Base-by-base conservation (phyloP, 2,113 vertebrate genomes). In the Alligator mississippiensis region DNA sequence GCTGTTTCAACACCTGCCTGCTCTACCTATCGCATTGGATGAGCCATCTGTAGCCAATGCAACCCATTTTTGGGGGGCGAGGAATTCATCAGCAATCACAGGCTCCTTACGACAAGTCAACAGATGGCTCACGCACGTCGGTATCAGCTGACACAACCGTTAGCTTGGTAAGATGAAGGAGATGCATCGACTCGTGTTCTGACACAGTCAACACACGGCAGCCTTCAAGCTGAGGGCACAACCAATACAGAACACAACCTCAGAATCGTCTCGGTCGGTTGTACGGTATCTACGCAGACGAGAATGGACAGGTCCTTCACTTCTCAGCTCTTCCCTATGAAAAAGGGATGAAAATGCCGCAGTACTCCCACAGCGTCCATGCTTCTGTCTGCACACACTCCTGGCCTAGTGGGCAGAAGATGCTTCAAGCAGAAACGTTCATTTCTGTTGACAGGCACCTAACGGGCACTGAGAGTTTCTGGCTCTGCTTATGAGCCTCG, bases 1-100 rank as follows among this genome's bases (percentile, higher is more conserved):
- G 94, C 94, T 94, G 90, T 90, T 93, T 88, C 90, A 96, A 96
- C 96, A 97, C 96, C 96, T 97, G 97, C 94, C 95, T 97, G 92
- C 89, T 87, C 91, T 89, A 54, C 96, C 93, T 74, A 64, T 0
- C 77, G 88, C 5, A 1, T 18, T 87, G 89, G 88, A 92, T 78
- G 89, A 91, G 93, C 96, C 96, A 97, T 96, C 95, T 97, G 97
- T 88, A 96, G 95, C 89, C 92, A 90, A 88, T 2, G 3, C 87
- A 93, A 93, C 86, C 79, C 88, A 77, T 61, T 80, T 80, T 80
- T 85, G 55, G 4, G 93, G 93, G 93, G 86, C 84, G 95, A 85
- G 91, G 95, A 92, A 96, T 96, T 82, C 86, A 96, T 96, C 96
- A 96, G 88, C 72, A 77, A 66, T 90, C 75, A 93, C 80, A 30